These are phyloP conservation scores for Pteria penguin DNA, from an alignment of 2,888 invertebrate species.

Conservation along the genomic window DNA sequence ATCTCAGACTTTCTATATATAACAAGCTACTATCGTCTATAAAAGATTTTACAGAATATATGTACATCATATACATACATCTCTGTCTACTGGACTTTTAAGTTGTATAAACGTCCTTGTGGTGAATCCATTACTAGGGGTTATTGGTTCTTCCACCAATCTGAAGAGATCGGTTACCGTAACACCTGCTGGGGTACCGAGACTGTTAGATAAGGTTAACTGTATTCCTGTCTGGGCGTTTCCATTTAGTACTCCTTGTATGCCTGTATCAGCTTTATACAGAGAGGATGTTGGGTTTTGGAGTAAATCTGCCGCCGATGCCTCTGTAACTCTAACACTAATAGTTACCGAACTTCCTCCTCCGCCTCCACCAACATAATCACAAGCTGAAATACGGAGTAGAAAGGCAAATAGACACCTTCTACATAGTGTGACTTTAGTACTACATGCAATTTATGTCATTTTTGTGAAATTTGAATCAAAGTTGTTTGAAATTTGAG, in stretches of 20 bases:
- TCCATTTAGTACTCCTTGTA: slow-evolving; percentile 39
- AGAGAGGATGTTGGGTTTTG: slow-evolving; percentile 7
- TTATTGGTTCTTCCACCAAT: slow-evolving; percentile 8
- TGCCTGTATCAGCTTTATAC: slow-evolving; percentile 37
- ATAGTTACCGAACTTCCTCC: too few relatives aligned
- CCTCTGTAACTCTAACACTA: not conserved
- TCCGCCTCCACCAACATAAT: too few relatives aligned
- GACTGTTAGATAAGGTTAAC: slow-evolving; percentile 4
- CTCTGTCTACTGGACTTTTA: slow-evolving; percentile 49
- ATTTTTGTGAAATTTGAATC: too few relatives aligned
- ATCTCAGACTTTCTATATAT: too few relatives aligned
- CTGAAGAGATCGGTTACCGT: slow-evolving; percentile 3
- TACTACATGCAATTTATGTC: too few relatives aligned
- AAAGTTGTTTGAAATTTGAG: too few relatives aligned
- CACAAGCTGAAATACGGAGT: too few relatives aligned
- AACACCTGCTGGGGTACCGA: not conserved
- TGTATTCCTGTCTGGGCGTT: slow-evolving; percentile 31
- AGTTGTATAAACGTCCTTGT: slow-evolving; percentile 36
- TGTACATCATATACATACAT: slow-evolving; percentile 50
- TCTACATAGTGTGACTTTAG: too few relatives aligned
- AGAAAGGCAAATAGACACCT: too few relatives aligned
- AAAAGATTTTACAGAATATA: not conserved
- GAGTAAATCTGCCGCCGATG: not conserved
- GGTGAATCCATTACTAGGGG: slow-evolving; percentile 5
- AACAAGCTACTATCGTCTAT: too few relatives aligned